Conservation (phyloP, 1,140 invertebrate species). For the Trichonephila clavata region DNA sequence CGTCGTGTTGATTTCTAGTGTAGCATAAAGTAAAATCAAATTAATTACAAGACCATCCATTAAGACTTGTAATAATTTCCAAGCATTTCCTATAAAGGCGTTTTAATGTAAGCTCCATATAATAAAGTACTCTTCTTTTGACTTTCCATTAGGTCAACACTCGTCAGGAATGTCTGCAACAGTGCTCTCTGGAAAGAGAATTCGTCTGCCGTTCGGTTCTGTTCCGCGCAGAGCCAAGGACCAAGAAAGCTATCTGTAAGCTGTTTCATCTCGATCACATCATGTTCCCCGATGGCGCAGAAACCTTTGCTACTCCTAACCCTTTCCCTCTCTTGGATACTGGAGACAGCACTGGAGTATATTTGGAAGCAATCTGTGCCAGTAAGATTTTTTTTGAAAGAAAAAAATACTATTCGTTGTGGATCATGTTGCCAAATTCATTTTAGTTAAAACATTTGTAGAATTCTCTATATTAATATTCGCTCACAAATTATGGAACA, state of each 20-base stretch:
- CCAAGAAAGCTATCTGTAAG: conserved; percentile 88
- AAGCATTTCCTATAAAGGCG: too few species aligned
- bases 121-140: neutral
- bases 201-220: conserved; percentile 95
- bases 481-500: too few species aligned
- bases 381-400: conserved; percentile 47
- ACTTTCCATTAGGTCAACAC: conserved; percentile 80
- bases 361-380: conserved; percentile 93
- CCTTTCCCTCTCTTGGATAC: conserved; percentile 93
- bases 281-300: conserved; percentile 93
- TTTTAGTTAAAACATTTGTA: too few species aligned
- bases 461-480: too few species aligned
- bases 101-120: neutral
- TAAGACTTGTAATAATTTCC: too few species aligned
- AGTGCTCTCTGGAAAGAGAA: conserved; percentile 95
- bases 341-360: conserved; percentile 92
- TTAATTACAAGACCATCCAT: too few species aligned
- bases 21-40: too few species aligned
- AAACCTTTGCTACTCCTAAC: conserved; percentile 89
- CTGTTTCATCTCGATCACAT: conserved; percentile 95
- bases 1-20: too few species aligned
- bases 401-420: too few species aligned
- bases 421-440: too few species aligned
- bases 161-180: conserved; percentile 90
- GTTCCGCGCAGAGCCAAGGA: conserved; percentile 82